Evolutionary conservation across 2,888 invertebrate species (phyloP).

Genomic region (Neoascia interrupta): DNA sequence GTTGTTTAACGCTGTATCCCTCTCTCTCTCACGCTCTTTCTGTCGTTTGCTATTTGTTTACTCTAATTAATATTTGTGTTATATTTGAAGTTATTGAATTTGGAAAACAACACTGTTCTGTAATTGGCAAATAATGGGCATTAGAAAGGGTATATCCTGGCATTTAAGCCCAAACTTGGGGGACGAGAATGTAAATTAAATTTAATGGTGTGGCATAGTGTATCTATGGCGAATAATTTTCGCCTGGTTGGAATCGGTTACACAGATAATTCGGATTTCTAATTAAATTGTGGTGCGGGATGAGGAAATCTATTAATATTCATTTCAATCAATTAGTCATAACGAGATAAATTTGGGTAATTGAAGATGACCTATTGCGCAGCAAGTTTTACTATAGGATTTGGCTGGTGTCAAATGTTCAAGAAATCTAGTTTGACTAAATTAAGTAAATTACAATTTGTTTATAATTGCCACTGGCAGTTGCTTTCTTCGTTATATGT

Average conservation of each 20-base stretch:
- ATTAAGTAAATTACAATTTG: no score
- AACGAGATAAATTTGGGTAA: neutral
- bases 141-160: neutral
- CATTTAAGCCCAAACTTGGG: neutral
- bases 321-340: conserved; percentile 28
- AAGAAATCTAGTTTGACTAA: no score
- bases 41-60: conserved; percentile 3
- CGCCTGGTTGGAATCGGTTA: conserved; percentile 22
- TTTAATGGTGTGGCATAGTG: conserved; percentile 8
- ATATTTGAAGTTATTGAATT: no score
- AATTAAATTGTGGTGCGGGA: neutral
- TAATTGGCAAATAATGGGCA: conserved; percentile 14
- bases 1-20: no score
- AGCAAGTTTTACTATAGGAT: no score
- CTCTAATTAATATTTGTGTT: neutral
- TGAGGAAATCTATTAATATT: conserved; percentile 13
- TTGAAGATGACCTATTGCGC: no score
- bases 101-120: no score
- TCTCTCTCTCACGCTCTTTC: neutral
- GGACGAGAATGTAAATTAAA: neutral
- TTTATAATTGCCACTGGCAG: no score
- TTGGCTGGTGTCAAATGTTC: no score
- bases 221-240: conserved; percentile 18
- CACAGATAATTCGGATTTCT: conserved; percentile 5
- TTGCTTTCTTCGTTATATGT: no score